A percentile compares a stretch with the other conserved stretches of the same genome.
Evolutionary conservation across 2,888 invertebrate genomes (phyloP).

Genomic region (Zygaena filipendulae): DNA sequence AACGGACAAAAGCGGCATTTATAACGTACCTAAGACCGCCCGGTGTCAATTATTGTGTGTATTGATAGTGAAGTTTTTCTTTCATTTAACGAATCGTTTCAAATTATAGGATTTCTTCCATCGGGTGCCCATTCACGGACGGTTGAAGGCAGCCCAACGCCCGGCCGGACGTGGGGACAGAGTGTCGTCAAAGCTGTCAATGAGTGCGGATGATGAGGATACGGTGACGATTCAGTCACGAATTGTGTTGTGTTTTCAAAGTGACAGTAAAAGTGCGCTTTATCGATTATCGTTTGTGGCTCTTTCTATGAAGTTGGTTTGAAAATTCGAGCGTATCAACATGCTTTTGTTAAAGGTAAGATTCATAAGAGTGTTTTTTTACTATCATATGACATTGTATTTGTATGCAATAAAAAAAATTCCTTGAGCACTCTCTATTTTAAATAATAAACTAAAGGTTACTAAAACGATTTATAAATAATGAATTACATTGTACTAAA

Average conservation of each 20-base stretch:
- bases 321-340: constrained; percentile 18
- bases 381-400: too few species aligned
- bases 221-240: constrained; percentile 26
- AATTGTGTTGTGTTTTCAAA: constrained; percentile 15
- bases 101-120: constrained; percentile 63
- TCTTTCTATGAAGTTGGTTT: constrained; percentile 21
- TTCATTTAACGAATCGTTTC: constrained; percentile 44
- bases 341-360: constrained; percentile 42
- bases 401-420: too few species aligned
- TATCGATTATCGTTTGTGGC: constrained; percentile 27
- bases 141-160: constrained; percentile 23
- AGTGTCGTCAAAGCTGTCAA: constrained; percentile 20
- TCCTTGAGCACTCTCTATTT: too few species aligned
- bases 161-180: constrained; percentile 43
- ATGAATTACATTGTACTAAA: too few species aligned
- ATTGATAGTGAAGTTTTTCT: constrained; percentile 33
- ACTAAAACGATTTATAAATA: too few species aligned
- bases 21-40: too few species aligned
- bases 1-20: too few species aligned
- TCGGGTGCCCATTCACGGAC: constrained; percentile 39
- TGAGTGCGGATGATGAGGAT: constrained; percentile 21
- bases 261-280: constrained; percentile 22
- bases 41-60: too few species aligned
- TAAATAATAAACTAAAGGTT: too few species aligned
- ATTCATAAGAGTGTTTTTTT: too few species aligned